These are phyloP conservation scores for Lypha dubia DNA, from an alignment of 2,888 invertebrate species.

Conservation along the genomic window DNA sequence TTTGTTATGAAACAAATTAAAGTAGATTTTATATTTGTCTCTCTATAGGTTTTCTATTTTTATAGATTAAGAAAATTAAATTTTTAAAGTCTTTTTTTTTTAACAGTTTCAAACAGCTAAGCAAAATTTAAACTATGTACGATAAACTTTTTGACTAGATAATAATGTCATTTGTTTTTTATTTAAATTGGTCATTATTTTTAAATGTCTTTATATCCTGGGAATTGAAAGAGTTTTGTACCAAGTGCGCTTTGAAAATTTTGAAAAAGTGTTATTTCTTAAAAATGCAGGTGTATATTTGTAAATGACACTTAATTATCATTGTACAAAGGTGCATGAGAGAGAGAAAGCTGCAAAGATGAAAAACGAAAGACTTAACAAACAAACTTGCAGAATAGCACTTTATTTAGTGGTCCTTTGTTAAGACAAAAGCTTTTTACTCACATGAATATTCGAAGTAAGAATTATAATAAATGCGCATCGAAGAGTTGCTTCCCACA, in stretches of 20 bases:
- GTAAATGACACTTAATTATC: not conserved
- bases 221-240: constrained; percentile 22
- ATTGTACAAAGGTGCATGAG: too few relatives aligned
- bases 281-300: not conserved
- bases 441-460: too few relatives aligned
- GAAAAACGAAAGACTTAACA: too few relatives aligned
- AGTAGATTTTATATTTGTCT: constrained; percentile 45
- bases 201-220: constrained; percentile 30
- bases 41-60: not conserved
- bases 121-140: constrained; percentile 19
- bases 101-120: constrained; percentile 22
- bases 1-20: constrained; percentile 70
- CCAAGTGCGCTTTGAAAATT: not conserved
- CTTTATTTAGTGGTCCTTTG: too few relatives aligned
- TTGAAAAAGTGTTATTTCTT: not conserved
- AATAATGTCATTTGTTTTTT: constrained; percentile 50
- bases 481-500: too few relatives aligned
- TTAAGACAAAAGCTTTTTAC: too few relatives aligned
- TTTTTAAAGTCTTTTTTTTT: constrained; percentile 3
- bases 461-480: too few relatives aligned
- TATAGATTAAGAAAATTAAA: not conserved
- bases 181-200: constrained; percentile 49
- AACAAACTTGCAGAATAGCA: too few relatives aligned
- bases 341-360: too few relatives aligned
- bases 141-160: constrained; percentile 47